phyloP scores from a whole-genome alignment of 2,888 invertebrate species.

The Melieria picta region DNA sequence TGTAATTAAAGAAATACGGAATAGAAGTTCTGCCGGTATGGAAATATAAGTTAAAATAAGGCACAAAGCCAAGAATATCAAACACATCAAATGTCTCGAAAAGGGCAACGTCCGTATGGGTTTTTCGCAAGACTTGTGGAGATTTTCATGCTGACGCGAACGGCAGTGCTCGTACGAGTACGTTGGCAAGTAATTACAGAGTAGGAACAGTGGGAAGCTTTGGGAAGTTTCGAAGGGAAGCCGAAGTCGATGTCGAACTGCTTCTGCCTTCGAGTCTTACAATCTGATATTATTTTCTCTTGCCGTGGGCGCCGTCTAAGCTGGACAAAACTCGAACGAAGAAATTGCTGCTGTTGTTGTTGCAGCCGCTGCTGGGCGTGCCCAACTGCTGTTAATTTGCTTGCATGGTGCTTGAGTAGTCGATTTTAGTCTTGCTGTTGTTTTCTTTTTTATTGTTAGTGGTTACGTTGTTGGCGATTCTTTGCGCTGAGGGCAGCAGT shows the following conservation, averaged over 20 bases:
- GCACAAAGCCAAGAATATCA: no score
- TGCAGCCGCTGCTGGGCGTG: slow-evolving; percentile 25
- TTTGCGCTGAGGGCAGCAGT: not conserved
- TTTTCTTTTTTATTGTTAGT: slow-evolving; percentile 20
- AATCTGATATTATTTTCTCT: no score
- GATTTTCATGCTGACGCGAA: slow-evolving; percentile 6
- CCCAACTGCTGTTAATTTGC: slow-evolving; percentile 27
- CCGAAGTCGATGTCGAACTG: no score
- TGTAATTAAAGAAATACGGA: no score
- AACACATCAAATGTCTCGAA: not conserved
- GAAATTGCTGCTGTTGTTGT: slow-evolving; percentile 11
- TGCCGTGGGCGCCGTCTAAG: no score
- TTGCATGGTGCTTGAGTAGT: no score
- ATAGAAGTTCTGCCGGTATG: no score
- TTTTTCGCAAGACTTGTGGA: slow-evolving; percentile 20
- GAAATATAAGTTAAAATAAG: no score
- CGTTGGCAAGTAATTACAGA: slow-evolving; percentile 9
- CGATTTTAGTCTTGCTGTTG: not conserved
- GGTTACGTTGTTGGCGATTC: slow-evolving; percentile 11
- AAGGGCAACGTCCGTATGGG: slow-evolving; percentile 16
- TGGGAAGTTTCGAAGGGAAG: no score
- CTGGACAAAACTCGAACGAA: not conserved
- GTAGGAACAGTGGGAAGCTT: not conserved
- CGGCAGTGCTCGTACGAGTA: no score
- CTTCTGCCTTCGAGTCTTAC: no score